Percentiles rank a stretch among this genome's conserved stretches.
phyloP scores from a whole-genome alignment of 30 jellyfish, hydroid and myxozoan genomes.

The Aurelia sp. region DNA sequence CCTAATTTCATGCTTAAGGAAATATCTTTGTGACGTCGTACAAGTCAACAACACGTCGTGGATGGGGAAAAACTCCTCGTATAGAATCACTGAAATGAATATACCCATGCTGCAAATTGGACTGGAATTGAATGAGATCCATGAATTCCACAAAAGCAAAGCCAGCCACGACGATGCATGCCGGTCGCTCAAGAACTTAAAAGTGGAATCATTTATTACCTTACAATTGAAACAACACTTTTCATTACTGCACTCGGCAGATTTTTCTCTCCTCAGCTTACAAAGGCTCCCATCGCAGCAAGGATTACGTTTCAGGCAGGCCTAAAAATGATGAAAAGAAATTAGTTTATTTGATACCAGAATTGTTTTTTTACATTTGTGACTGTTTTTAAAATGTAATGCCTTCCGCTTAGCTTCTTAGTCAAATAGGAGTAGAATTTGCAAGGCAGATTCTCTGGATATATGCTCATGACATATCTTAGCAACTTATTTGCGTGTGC shows the following conservation, averaged over 20 bases:
- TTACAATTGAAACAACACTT: constrained; percentile 61
- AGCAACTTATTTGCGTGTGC: too few relatives aligned
- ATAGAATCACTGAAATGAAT: too few relatives aligned
- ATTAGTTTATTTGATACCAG: neutral
- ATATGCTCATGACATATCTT: too few relatives aligned
- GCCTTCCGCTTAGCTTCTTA: too few relatives aligned
- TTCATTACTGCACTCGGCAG: constrained; percentile 68
- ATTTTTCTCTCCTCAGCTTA: constrained; percentile 35
- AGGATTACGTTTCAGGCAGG: constrained; percentile 47
- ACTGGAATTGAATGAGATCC: too few relatives aligned
- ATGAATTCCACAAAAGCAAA: neutral
- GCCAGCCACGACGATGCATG: neutral
- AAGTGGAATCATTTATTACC: constrained; percentile 4
- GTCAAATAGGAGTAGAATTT: too few relatives aligned
- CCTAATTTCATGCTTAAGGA: too few relatives aligned
- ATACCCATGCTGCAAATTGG: too few relatives aligned
- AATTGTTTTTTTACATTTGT: neutral
- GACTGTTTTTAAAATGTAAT: neutral
- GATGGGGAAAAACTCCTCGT: too few relatives aligned
- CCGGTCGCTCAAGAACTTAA: neutral
- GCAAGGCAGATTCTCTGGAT: too few relatives aligned
- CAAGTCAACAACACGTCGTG: too few relatives aligned
- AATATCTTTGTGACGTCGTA: too few relatives aligned
- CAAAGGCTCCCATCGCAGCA: constrained; percentile 75
- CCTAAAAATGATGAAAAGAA: constrained; percentile 5